These are phyloP conservation scores for Crossocerus cetratus DNA, from an alignment of 2,888 invertebrate species.

Conservation along the genomic window DNA sequence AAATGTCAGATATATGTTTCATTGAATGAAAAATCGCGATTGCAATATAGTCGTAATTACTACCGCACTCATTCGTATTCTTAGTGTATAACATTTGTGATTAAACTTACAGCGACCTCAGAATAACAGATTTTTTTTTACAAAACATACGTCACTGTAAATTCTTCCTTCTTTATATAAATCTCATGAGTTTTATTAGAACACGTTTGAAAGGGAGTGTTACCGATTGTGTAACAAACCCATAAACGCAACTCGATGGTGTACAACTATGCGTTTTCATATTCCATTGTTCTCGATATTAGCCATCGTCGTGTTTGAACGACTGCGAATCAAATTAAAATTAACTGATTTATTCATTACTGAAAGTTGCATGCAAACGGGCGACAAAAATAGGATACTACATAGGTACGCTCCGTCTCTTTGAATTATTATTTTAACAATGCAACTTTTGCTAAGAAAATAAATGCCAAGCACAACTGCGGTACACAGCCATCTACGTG, in stretches of 20 bases:
- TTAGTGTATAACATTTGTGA: too few species aligned
- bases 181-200: too few species aligned
- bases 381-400: slow-evolving; percentile 50
- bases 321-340: slow-evolving; percentile 63
- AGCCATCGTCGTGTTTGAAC: slow-evolving; percentile 59
- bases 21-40: too few species aligned
- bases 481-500: slow-evolving; percentile 65
- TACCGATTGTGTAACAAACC: slow-evolving; percentile 40
- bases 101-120: too few species aligned
- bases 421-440: slow-evolving; percentile 45
- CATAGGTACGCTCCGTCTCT: slow-evolving; percentile 44
- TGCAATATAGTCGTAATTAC: too few species aligned
- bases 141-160: background rate
- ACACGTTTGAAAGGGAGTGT: too few species aligned
- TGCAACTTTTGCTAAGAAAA: slow-evolving; percentile 55
- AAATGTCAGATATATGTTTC: too few species aligned
- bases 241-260: slow-evolving; percentile 51
- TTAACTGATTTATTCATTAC: slow-evolving; percentile 60
- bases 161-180: background rate
- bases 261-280: slow-evolving; percentile 49
- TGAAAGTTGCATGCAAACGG: slow-evolving; percentile 54
- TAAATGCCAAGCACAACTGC: slow-evolving; percentile 71
- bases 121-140: too few species aligned
- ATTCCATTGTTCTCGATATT: slow-evolving; percentile 59
- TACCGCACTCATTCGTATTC: too few species aligned